phyloP scores from a whole-genome alignment of 2,113 vertebrate genomes.

The Leptobrachium ailaonicum region DNA sequence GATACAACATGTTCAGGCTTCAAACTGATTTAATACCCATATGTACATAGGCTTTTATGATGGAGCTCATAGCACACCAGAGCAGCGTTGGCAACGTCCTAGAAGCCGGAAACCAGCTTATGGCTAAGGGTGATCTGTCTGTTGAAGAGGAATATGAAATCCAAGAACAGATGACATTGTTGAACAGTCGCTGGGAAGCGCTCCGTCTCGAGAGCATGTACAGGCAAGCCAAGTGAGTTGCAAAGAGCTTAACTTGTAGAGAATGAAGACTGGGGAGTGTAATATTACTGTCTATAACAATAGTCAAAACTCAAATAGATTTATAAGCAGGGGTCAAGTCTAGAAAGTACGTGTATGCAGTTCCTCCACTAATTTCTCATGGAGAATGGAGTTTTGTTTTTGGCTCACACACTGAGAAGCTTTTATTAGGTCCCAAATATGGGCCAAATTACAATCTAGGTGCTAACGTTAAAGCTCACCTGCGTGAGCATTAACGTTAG shows the following conservation, averaged over 20 bases:
- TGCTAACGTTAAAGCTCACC: too few species aligned
- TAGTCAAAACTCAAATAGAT: too few species aligned
- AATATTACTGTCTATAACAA: not conserved
- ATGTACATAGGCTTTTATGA: slow-evolving; percentile 84
- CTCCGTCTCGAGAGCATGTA: slow-evolving; percentile 95
- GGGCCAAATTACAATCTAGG: too few species aligned
- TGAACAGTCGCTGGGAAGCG: slow-evolving; percentile 92
- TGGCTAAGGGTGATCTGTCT: slow-evolving; percentile 85
- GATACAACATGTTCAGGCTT: too few species aligned
- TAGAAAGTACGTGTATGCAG: too few species aligned
- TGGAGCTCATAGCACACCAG: slow-evolving; percentile 95
- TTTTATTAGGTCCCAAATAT: too few species aligned
- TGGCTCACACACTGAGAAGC: too few species aligned
- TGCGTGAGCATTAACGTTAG: too few species aligned
- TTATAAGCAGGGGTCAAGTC: too few species aligned
- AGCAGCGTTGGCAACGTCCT: slow-evolving; percentile 94
- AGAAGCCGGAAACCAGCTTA: slow-evolving; percentile 91
- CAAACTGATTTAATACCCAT: too few species aligned
- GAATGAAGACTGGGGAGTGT: not conserved
- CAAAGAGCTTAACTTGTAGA: not conserved
- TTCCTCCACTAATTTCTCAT: too few species aligned
- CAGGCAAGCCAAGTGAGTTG: slow-evolving; percentile 86
- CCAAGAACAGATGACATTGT: slow-evolving; percentile 90
- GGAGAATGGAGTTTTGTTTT: too few species aligned
- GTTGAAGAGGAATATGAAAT: slow-evolving; percentile 95